Evolutionary conservation across 2,113 vertebrate genomes (phyloP).

Genomic region (Theristicus caerulescens): DNA sequence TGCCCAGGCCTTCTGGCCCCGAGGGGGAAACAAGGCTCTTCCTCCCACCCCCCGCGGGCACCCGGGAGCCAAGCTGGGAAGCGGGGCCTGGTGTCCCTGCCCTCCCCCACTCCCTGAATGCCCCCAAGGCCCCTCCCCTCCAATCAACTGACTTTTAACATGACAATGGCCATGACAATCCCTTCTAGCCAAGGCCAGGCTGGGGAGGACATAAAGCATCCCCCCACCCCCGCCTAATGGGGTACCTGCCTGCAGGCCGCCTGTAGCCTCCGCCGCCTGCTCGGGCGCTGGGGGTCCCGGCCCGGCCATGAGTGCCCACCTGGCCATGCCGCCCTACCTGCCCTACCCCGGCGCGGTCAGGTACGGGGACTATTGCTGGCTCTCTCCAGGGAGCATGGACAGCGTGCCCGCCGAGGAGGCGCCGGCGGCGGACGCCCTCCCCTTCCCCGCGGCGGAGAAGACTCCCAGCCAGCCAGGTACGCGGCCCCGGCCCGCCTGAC

Average conservation of each 20-base stretch:
- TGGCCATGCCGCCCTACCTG: neutral
- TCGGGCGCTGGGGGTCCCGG: neutral
- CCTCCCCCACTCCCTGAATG: neutral
- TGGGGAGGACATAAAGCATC: slow-evolving; percentile 29
- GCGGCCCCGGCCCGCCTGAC: neutral
- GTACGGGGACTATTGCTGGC: slow-evolving; percentile 16
- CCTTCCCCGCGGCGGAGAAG: neutral
- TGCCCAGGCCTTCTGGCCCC: neutral
- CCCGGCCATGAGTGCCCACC: slow-evolving; percentile 25
- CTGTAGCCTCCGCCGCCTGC: neutral
- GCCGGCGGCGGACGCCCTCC: neutral
- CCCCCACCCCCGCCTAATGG: neutral
- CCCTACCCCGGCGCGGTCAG: neutral
- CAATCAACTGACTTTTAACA: slow-evolving; percentile 48
- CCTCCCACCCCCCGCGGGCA: neutral
- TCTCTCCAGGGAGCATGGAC: neutral
- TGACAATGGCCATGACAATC: slow-evolving; percentile 32
- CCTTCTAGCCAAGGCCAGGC: neutral
- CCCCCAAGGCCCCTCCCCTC: neutral
- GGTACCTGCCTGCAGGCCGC: neutral
- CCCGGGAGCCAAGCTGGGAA: neutral
- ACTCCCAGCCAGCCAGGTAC: neutral
- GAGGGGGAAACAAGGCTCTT: neutral
- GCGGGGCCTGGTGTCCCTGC: neutral
- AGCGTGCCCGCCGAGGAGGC: neutral